Evolutionary conservation across 2,888 invertebrate genomes (phyloP).

Genomic region (Apoda limacodes): DNA sequence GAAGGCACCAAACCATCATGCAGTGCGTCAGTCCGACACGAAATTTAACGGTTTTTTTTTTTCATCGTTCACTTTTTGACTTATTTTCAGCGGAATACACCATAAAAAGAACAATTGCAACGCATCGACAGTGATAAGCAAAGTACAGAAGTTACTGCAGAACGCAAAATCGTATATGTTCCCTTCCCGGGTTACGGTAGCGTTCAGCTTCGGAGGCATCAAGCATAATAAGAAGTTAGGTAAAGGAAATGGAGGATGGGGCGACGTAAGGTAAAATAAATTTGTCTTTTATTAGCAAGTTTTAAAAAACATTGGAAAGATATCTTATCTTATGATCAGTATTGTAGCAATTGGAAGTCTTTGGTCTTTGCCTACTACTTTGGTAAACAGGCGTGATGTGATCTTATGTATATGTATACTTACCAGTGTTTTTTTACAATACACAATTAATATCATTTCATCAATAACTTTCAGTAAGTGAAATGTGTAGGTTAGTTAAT

Average conservation of each 20-base stretch:
- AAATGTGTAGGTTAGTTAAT: too few species aligned
- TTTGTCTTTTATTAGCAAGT: background rate
- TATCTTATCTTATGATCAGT: background rate
- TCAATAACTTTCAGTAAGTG: too few species aligned
- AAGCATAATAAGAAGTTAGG: slow-evolving; percentile 87
- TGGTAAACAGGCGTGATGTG: too few species aligned
- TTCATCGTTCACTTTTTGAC: too few species aligned
- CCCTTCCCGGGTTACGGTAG: slow-evolving; percentile 76
- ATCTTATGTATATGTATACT: too few species aligned
- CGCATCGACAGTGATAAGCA: slow-evolving; percentile 85
- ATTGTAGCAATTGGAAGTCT: too few species aligned
- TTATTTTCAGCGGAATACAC: slow-evolving; percentile 97
- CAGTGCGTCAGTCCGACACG: too few species aligned
- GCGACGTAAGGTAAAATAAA: slow-evolving; percentile 72
- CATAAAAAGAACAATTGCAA: slow-evolving; percentile 94
- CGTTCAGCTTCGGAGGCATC: slow-evolving; percentile 81
- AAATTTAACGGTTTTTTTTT: too few species aligned
- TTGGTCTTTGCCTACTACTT: too few species aligned
- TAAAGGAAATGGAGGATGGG: slow-evolving; percentile 98
- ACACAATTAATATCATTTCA: too few species aligned
- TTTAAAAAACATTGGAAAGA: background rate
- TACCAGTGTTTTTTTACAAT: too few species aligned
- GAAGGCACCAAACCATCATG: too few species aligned
- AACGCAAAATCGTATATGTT: slow-evolving; percentile 78
- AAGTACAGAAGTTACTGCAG: slow-evolving; percentile 83